Evolutionary conservation across 2,113 vertebrate genomes (phyloP).

Genomic region (Sinocyclocheilus anophthalmus): DNA sequence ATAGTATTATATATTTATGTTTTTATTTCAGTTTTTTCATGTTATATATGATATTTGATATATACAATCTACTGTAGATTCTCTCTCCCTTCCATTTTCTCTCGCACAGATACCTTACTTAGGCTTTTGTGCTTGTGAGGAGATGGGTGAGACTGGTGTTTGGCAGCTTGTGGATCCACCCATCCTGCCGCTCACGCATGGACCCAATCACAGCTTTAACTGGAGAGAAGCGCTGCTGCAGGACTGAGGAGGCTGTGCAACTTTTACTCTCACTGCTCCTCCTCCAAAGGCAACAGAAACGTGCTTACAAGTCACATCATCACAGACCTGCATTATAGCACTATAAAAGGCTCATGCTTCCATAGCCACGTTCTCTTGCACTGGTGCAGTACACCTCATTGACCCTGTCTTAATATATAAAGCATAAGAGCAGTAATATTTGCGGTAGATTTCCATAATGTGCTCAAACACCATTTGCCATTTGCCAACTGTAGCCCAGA

Average conservation of each 20-base stretch:
- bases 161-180: slow-evolving; percentile 98
- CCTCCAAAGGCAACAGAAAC: slow-evolving; percentile 30
- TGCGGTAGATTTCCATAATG: slow-evolving; percentile 32
- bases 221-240: slow-evolving; percentile 96
- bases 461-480: slow-evolving; percentile 10
- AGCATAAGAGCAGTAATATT: slow-evolving; percentile 36
- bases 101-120: slow-evolving; percentile 92
- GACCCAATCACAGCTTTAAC: slow-evolving; percentile 97
- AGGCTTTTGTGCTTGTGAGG: slow-evolving; percentile 95
- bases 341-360: slow-evolving; percentile 46
- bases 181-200: slow-evolving; percentile 94
- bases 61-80: too few relatives aligned
- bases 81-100: background rate
- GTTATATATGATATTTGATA: too few relatives aligned
- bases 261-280: slow-evolving; percentile 35
- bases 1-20: too few relatives aligned
- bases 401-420: slow-evolving; percentile 5
- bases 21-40: too few relatives aligned
- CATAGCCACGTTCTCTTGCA: slow-evolving; percentile 12
- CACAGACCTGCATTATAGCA: slow-evolving; percentile 34
- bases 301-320: slow-evolving; percentile 31
- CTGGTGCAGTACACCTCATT: slow-evolving; percentile 21
- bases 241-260: slow-evolving; percentile 71
- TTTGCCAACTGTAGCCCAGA: background rate
- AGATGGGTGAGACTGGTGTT: slow-evolving; percentile 90